Evolutionary conservation across 2,113 vertebrate species (phyloP).

Genomic region (Vicugna pacos): DNA sequence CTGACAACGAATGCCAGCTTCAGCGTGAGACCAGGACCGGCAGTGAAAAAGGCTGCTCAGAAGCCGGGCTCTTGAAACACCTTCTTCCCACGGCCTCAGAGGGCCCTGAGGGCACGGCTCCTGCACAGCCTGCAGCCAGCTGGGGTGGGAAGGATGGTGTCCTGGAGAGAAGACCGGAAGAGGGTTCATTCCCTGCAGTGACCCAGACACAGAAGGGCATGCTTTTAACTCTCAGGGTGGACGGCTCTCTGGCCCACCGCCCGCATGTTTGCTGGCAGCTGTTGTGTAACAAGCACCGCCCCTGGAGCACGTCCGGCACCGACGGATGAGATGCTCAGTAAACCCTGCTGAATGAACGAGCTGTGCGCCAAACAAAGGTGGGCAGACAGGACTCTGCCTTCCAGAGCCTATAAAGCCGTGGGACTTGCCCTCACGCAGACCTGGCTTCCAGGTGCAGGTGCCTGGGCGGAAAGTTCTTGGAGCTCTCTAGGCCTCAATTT

Average conservation of each 20-base stretch:
- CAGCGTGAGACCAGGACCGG: background rate
- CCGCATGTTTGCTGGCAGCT: background rate
- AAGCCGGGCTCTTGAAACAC: background rate
- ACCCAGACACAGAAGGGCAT: background rate
- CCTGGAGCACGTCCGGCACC: background rate
- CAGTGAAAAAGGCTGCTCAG: accelerated
- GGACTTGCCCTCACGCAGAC: background rate
- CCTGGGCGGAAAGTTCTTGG: background rate
- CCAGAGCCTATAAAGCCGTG: background rate
- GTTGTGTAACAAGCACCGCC: background rate
- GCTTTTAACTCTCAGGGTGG: background rate
- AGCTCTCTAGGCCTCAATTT: background rate
- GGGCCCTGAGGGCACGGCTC: background rate
- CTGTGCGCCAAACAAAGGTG: background rate
- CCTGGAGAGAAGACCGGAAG: background rate
- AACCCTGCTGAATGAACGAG: background rate
- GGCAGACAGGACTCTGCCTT: background rate
- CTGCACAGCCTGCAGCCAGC: background rate
- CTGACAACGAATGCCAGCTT: background rate
- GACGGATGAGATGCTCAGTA: background rate
- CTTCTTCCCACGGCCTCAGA: background rate
- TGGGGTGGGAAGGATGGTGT: background rate
- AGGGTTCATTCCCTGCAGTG: background rate
- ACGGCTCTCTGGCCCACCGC: background rate
- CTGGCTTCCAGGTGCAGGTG: background rate